Percentiles rank a stretch among this genome's conserved stretches.
Conservation (phyloP, 1,140 invertebrate species). For the Cotesia vestalis region DNA sequence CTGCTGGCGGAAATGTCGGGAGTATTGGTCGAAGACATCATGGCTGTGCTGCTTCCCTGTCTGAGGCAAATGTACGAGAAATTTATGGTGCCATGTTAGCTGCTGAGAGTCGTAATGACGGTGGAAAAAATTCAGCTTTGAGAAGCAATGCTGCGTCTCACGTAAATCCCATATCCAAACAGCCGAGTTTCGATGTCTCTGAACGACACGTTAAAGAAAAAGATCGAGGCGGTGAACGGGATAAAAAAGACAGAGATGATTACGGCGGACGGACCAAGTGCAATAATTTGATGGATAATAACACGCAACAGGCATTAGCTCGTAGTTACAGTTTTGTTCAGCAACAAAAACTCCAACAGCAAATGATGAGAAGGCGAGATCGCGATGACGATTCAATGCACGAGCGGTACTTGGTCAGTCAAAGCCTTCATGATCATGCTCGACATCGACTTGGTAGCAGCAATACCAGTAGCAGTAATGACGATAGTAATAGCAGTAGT, state of each 20-base stretch:
- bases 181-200: constrained; percentile 63
- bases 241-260: constrained; percentile 53
- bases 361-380: constrained; percentile 61
- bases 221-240: constrained; percentile 49
- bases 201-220: constrained; percentile 37
- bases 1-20: constrained; percentile 45
- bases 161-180: constrained; percentile 55
- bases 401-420: constrained; percentile 75
- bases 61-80: constrained; percentile 60
- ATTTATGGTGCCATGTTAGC: constrained; percentile 56
- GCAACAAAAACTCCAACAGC: constrained; percentile 65
- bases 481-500: constrained; percentile 54
- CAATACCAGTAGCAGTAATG: constrained; percentile 52
- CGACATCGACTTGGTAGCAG: constrained; percentile 55
- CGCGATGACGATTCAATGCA: constrained; percentile 81
- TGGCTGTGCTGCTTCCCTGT: constrained; percentile 57
- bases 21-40: constrained; percentile 61
- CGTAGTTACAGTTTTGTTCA: constrained; percentile 81
- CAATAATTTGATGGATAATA: constrained; percentile 48
- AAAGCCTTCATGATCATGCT: constrained; percentile 50
- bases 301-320: constrained; percentile 57
- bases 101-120: constrained; percentile 44
- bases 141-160: constrained; percentile 41
- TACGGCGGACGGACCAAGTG: constrained; percentile 53
- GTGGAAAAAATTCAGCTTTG: constrained; percentile 50